A percentile compares a stretch with the other conserved stretches of the same genome.
phyloP scores from a whole-genome alignment of 2,113 vertebrate species.

The Etheostoma cragini region DNA sequence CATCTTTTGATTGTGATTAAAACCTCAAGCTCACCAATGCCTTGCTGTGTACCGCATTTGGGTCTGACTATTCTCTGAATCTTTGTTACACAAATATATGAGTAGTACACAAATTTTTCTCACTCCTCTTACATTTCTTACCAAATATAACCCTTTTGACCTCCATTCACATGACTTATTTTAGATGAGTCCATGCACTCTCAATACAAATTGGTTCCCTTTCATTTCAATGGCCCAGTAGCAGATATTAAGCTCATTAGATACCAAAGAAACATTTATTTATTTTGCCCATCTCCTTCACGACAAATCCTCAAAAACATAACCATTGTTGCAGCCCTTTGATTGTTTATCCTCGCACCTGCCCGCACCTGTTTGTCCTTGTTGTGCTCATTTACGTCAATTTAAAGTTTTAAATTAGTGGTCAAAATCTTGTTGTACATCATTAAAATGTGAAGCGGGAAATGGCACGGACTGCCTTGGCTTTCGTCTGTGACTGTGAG shows the following conservation, averaged over 20 bases:
- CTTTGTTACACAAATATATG: not conserved
- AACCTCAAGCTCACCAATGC: too few species aligned
- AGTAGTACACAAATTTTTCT: not conserved
- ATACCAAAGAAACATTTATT: not conserved
- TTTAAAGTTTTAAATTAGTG: not conserved
- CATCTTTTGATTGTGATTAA: too few species aligned
- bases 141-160: slow-evolving; percentile 14
- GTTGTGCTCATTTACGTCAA: slow-evolving; percentile 16
- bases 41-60: too few species aligned
- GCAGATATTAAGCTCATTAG: slow-evolving; percentile 19
- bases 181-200: slow-evolving; percentile 8
- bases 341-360: slow-evolving; percentile 1
- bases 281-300: not conserved
- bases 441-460: slow-evolving; percentile 36
- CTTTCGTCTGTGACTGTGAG: slow-evolving; percentile 31
- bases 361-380: slow-evolving; percentile 24
- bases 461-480: slow-evolving; percentile 22
- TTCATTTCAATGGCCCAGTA: not conserved
- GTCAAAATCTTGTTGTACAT: slow-evolving; percentile 28
- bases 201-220: not conserved
- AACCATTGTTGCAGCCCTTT: not conserved
- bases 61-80: too few species aligned
- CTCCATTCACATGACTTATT: slow-evolving; percentile 7
- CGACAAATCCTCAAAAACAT: slow-evolving; percentile 28
- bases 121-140: not conserved